A percentile compares a stretch with the other conserved stretches of the same genome.
Conservation (phyloP, 2,797 vertebrate genomes). For the Cercopithecus petaurista region DNA sequence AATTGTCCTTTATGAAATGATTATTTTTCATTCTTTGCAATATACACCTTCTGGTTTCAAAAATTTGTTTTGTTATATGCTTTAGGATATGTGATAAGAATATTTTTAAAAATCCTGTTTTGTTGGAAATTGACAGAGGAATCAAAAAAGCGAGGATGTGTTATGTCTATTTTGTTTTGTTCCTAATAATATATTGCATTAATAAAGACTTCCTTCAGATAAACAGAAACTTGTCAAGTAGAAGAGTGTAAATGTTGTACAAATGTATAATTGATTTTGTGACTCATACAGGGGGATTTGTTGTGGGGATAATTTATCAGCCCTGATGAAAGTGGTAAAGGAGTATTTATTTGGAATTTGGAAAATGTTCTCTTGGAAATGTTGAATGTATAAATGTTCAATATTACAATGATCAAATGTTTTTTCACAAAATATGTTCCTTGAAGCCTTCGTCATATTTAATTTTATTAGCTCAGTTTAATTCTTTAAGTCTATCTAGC, state of each 20-base stretch:
- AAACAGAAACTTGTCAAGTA: constrained; percentile 63
- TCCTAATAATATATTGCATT: constrained; percentile 41
- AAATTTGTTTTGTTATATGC: not conserved
- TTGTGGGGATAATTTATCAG: constrained; percentile 61
- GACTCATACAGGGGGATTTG: constrained; percentile 47
- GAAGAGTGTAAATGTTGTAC: constrained; percentile 53
- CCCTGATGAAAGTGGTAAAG: constrained; percentile 43
- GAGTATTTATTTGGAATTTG: constrained; percentile 45
- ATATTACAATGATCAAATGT: not conserved
- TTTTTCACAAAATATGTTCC: not conserved
- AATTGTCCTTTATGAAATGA: not conserved
- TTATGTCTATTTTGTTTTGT: constrained; percentile 41
- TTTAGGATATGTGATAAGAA: not conserved
- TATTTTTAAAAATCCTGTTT: not conserved
- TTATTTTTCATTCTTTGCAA: not conserved
- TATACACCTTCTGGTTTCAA: not conserved
- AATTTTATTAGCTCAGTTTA: not conserved
- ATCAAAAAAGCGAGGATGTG: not conserved
- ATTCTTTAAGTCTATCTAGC: not conserved
- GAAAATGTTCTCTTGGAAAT: constrained; percentile 30
- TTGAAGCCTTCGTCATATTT: not conserved
- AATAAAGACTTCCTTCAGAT: constrained; percentile 54
- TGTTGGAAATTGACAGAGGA: not conserved
- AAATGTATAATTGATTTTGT: constrained; percentile 67
- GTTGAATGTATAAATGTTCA: not conserved